These are phyloP conservation scores for Asobara japonica DNA, from an alignment of 1,140 invertebrate genomes.

Conservation along the genomic window DNA sequence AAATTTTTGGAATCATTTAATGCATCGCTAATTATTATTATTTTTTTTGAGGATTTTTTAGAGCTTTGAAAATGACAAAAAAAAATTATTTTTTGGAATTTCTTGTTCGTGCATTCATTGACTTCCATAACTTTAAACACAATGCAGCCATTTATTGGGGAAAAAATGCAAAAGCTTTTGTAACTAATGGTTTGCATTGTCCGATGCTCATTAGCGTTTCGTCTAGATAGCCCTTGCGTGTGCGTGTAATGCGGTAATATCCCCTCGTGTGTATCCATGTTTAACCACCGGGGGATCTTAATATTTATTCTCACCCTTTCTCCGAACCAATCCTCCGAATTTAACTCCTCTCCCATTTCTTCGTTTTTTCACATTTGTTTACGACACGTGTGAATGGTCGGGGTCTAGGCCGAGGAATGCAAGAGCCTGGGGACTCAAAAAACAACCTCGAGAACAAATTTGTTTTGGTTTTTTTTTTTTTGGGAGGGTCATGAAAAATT, in stretches of 20 bases:
- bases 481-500: no score
- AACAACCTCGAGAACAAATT: not conserved
- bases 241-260: conserved; percentile 12
- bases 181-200: conserved; percentile 2
- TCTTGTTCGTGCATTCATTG: no score
- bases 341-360: conserved; percentile 38
- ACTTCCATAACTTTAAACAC: no score
- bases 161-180: no score
- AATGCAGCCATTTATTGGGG: no score
- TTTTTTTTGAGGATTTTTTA: no score
- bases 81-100: no score
- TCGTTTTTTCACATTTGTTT: not conserved
- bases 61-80: no score
- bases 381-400: not conserved
- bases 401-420: conserved; percentile 4
- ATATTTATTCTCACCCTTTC: conserved; percentile 48
- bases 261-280: conserved; percentile 14
- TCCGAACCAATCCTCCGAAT: conserved; percentile 34
- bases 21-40: no score
- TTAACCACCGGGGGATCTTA: conserved; percentile 38
- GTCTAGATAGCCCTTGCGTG: not conserved
- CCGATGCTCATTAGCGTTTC: not conserved
- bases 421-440: not conserved
- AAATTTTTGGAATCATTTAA: no score
- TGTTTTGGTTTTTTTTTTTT: no score